Evolutionary conservation across 1,140 invertebrate species (phyloP), one percentile per base, ranked within the genome.

Genomic region (Grapholita molesta): DNA sequence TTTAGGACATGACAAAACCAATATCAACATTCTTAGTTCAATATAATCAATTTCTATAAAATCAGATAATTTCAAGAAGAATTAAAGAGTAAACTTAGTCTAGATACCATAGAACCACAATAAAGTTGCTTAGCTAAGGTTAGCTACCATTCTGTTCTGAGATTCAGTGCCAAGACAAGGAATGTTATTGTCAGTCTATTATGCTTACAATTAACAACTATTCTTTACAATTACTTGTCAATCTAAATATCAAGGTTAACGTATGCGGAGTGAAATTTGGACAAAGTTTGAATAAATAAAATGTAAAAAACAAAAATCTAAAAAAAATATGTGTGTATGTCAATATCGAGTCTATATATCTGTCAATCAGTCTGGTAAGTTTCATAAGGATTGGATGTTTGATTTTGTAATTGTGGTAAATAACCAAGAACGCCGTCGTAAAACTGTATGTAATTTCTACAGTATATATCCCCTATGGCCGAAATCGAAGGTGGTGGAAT

Each of bases 181-280:
- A 57, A 57, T 57, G 53, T 57, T n/a, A 28, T 57, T 28, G 24
- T 57, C 53, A 57, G 53, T 57, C 53, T 28, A n/a, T 25, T 57
- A 57, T 23, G 3, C 11, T 53, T 53, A 53, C 9, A 24, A 5
- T 23, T 53, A 53, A 3, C 3, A 53, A 23, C 8, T 23, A 53
- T 11, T 24, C 11, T 53, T 23, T 53, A 53, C 52, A 52, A 23
- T 2, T 21, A 42, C 38, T 42, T 42, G 38, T 35, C 33, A 35
- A 35, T 12, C 33, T 12, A 9, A 35, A 35, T 35, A 35, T 35
- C 11, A 35, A 12, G 3, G 33, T 35, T 3, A 35, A 33, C 32
- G 11, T 11, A 35, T 11, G 33, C 12, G n/a, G n/a, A n/a, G n/a
- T n/a, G n/a, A n/a, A n/a, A n/a, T n/a, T n/a, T n/a, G n/a, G n/a